Evolutionary conservation across 1,140 invertebrate species (phyloP), one percentile per base, ranked within the genome.

Genomic region (Papilio helenus): DNA sequence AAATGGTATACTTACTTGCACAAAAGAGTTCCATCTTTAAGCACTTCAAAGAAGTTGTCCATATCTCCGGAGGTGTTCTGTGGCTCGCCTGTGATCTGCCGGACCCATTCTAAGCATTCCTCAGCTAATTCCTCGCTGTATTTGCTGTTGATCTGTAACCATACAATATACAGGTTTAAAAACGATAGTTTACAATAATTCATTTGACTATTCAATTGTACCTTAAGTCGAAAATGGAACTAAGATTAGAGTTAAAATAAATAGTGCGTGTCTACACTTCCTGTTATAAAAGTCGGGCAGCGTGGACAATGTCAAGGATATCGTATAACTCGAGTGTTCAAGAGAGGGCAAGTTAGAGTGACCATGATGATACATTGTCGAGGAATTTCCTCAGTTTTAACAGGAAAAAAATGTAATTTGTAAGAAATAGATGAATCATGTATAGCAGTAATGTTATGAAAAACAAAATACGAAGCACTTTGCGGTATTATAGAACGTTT

Each of bases 121-220:
- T 97, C 96, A 0, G 98, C 98, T 82, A 99, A 96, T 88, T 98
- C 97, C 92, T 98, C 98, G 90, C 97, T 99, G 95, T 99, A 99
- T 95, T 99, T 99, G 90, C 97, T 98, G 92, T 98, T 98, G 81
- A 99, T 98, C 98, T 99, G 95, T 29, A 96, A 96, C 61, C 26
- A 68, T 29, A 29, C 3, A 12, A 65, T 29, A 26, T 3, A 65
- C 8, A 26, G 10, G 3, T 4, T 12, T 61, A 0, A 23, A 61
- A 23, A 61, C 7, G 20, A 46, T 8, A n/a, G 51, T 55, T 55
- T 55, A 55, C 51, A 20, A 20, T 55, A 55, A 55, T 39, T 39
- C 0, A 39, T 39, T 39, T 34, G 34, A 34, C 34, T 34, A 34
- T 4, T 34, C 3, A 34, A 34, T 34, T 2, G 34, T 34, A 34